Evolutionary conservation across 2,113 vertebrate genomes (phyloP).

Genomic region (Chrysochloris asiatica): DNA sequence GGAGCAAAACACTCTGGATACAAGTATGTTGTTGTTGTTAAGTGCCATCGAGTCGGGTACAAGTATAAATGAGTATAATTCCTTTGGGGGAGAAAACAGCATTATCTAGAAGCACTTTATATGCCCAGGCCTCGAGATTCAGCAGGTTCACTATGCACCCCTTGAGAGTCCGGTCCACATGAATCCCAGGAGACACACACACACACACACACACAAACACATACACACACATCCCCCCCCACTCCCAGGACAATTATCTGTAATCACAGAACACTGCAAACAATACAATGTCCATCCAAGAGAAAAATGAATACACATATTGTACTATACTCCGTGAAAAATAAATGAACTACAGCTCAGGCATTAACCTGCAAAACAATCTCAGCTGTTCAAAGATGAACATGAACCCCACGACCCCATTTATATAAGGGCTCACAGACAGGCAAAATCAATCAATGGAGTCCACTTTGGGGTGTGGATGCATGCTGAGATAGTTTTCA

Average conservation of each 20-base stretch:
- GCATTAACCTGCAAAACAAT: neutral
- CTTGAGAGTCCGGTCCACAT: neutral
- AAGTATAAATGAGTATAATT: neutral
- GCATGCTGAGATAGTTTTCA: neutral
- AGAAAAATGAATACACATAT: conserved; percentile 6
- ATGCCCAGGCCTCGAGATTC: no score
- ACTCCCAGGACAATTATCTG: neutral
- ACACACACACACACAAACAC: no score
- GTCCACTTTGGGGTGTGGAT: neutral
- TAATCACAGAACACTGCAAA: neutral
- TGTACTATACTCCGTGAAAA: neutral
- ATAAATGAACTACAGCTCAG: neutral
- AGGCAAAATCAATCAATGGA: neutral
- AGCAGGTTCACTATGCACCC: neutral
- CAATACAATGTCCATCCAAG: neutral
- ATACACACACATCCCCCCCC: no score
- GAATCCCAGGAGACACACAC: neutral
- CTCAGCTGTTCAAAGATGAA: neutral
- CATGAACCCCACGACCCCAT: neutral
- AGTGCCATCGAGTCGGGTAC: no score
- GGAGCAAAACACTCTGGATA: neutral
- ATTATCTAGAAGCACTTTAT: neutral
- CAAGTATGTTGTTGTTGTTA: no score
- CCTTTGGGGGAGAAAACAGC: neutral
- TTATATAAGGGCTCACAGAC: neutral